These are phyloP conservation scores for Drosophila vallismaia DNA, from an alignment of 2,888 invertebrate genomes.

Conservation along the genomic window DNA sequence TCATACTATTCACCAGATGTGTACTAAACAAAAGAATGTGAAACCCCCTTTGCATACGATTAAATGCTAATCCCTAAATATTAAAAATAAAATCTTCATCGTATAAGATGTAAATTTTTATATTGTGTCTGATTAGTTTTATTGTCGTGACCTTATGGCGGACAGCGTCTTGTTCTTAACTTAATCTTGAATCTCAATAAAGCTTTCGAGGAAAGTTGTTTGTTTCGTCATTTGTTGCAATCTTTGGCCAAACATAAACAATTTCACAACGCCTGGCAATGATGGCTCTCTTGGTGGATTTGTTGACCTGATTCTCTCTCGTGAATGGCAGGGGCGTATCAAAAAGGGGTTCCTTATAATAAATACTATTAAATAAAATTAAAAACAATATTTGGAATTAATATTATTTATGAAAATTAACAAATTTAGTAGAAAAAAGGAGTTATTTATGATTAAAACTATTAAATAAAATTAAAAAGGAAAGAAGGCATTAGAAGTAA, in stretches of 20 bases:
- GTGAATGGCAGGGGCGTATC: neutral
- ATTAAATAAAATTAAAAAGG: too few species aligned
- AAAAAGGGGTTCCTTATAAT: neutral
- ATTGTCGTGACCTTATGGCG: neutral
- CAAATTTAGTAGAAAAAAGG: too few species aligned
- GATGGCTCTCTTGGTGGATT: slow-evolving; percentile 17
- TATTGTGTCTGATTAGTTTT: slow-evolving; percentile 1
- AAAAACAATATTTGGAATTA: too few species aligned
- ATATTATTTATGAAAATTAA: too few species aligned
- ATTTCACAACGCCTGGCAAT: slow-evolving; percentile 68
- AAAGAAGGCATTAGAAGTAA: too few species aligned
- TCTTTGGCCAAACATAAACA: slow-evolving; percentile 39
- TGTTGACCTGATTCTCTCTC: slow-evolving; percentile 12
- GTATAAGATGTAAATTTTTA: slow-evolving; percentile 58
- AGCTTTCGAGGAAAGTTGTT: slow-evolving; percentile 14
- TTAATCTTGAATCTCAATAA: slow-evolving; percentile 12
- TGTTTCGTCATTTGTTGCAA: slow-evolving; percentile 30
- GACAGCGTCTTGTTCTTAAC: neutral
- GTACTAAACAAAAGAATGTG: slow-evolving; percentile 44
- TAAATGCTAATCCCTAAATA: slow-evolving; percentile 61
- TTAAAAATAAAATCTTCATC: slow-evolving; percentile 59
- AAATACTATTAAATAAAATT: too few species aligned
- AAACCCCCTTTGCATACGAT: slow-evolving; percentile 6
- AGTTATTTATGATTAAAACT: too few species aligned
- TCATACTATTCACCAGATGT: slow-evolving; percentile 61